These are phyloP conservation scores for Laothoe populi DNA, from an alignment of 2,888 invertebrate genomes.

Conservation along the genomic window DNA sequence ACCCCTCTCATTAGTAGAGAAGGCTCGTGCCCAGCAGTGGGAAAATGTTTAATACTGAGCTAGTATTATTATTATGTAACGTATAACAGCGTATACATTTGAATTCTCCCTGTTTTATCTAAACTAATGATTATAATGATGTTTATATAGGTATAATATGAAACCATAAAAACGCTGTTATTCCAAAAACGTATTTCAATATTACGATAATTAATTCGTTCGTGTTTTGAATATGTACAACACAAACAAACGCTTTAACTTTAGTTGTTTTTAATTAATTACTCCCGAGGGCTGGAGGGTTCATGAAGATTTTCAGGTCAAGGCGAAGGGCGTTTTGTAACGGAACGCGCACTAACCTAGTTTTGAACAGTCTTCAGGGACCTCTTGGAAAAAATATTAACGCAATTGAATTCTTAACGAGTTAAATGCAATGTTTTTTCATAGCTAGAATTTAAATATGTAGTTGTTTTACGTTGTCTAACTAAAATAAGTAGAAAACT, in stretches of 20 bases:
- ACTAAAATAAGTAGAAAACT: too few relatives aligned
- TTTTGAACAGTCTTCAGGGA: background rate
- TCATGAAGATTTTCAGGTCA: constrained; percentile 29
- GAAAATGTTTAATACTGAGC: too few relatives aligned
- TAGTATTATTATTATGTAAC: too few relatives aligned
- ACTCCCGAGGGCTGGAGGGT: constrained; percentile 36
- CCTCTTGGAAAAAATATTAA: background rate
- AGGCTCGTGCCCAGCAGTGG: too few relatives aligned
- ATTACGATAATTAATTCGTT: constrained; percentile 21
- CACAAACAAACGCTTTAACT: constrained; percentile 39
- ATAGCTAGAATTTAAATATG: too few relatives aligned
- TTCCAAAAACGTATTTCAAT: background rate
- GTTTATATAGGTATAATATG: background rate
- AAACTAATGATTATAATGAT: too few relatives aligned
- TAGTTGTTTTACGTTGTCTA: background rate
- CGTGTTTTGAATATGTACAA: constrained; percentile 37
- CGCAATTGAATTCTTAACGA: background rate
- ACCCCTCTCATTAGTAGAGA: too few relatives aligned
- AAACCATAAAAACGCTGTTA: background rate
- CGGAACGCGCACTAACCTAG: constrained; percentile 15
- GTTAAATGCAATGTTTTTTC: background rate
- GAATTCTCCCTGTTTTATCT: too few relatives aligned
- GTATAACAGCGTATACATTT: too few relatives aligned
- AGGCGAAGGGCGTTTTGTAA: constrained; percentile 24
- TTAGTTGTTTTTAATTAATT: constrained; percentile 52